These are phyloP conservation scores for Geotrupes spiniger DNA, from an alignment of 2,888 invertebrate genomes.

Conservation along the genomic window DNA sequence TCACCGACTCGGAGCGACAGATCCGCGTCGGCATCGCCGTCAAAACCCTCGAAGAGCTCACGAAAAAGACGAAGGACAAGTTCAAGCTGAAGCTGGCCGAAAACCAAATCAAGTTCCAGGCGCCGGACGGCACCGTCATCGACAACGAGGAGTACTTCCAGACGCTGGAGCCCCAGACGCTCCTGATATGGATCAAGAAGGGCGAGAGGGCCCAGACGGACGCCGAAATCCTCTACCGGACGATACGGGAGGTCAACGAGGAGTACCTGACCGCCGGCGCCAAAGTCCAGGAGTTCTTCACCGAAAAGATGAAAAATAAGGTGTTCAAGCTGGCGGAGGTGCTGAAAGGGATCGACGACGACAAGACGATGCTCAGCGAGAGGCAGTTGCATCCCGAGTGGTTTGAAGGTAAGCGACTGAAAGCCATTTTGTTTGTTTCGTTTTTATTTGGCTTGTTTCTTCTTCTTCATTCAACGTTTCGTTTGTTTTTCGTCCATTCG, in stretches of 20 bases:
- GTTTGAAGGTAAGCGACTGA: slow-evolving; percentile 75
- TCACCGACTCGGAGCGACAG: slow-evolving; percentile 65
- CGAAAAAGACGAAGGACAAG: slow-evolving; percentile 66
- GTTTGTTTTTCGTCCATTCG: too few relatives aligned
- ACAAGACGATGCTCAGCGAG: slow-evolving; percentile 59
- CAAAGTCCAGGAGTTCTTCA: slow-evolving; percentile 71
- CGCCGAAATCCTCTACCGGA: slow-evolving; percentile 68
- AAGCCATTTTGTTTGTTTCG: too few relatives aligned
- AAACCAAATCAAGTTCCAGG: slow-evolving; percentile 44
- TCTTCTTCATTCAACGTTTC: too few relatives aligned
- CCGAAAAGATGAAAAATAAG: slow-evolving; percentile 61
- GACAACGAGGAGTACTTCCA: slow-evolving; percentile 75
- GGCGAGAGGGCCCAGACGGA: slow-evolving; percentile 53
- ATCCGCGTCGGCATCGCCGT: slow-evolving; percentile 71
- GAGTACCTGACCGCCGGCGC: slow-evolving; percentile 69
- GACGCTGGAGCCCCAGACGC: slow-evolving; percentile 71
- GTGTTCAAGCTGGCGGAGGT: slow-evolving; percentile 52
- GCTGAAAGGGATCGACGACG: slow-evolving; percentile 53
- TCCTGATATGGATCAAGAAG: slow-evolving; percentile 58
- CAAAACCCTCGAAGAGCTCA: slow-evolving; percentile 62
- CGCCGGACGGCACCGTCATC: slow-evolving; percentile 66
- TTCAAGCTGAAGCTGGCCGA: slow-evolving; percentile 44
- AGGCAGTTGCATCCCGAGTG: slow-evolving; percentile 71
- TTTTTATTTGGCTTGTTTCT: too few relatives aligned
- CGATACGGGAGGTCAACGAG: slow-evolving; percentile 65